Conservation (phyloP, 2,797 vertebrate genomes). For the Pitangus sulphuratus region DNA sequence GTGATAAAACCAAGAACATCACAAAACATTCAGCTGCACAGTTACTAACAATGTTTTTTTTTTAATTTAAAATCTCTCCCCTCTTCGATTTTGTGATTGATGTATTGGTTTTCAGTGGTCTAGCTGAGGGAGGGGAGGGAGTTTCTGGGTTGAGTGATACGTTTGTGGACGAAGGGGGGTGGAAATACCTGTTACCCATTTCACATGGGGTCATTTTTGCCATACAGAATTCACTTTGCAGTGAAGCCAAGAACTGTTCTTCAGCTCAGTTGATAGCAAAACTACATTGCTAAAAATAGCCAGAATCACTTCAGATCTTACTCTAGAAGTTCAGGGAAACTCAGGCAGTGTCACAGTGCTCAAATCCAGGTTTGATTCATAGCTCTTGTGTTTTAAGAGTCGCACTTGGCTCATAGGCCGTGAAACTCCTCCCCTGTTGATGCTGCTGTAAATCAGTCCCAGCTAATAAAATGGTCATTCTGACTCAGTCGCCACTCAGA, state of each 20-base stretch:
- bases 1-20: not conserved
- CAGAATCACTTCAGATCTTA: not conserved
- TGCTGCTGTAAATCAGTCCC: not conserved
- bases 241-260: not conserved
- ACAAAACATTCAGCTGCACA: not conserved
- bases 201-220: not conserved
- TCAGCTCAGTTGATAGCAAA: not conserved
- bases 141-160: not conserved
- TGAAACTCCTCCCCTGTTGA: not conserved
- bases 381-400: not conserved
- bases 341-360: not conserved
- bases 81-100: not conserved
- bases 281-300: not conserved
- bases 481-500: not conserved
- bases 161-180: not conserved
- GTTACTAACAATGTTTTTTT: not conserved
- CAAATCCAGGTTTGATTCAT: not conserved
- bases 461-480: not conserved
- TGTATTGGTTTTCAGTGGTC: not conserved
- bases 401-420: not conserved
- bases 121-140: not conserved
- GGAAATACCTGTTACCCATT: not conserved
- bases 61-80: not conserved
- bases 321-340: not conserved
- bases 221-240: not conserved